Percentiles rank a stretch among this genome's conserved stretches.
phyloP scores from a whole-genome alignment of 2,113 vertebrate genomes.

The Gambusia holbrooki region DNA sequence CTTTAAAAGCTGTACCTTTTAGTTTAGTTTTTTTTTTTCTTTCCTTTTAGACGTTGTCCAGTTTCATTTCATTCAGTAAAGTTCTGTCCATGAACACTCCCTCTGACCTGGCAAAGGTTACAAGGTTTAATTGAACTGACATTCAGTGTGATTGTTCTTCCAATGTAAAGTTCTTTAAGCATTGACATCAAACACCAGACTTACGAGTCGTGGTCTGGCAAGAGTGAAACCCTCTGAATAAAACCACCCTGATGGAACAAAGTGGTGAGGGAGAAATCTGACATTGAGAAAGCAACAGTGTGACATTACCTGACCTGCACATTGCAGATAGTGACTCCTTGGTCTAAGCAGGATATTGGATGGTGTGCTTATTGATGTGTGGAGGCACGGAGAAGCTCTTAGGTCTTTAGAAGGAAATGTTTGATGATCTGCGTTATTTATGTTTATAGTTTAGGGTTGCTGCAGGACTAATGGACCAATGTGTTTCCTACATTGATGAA shows the following conservation, averaged over 20 bases:
- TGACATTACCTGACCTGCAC: constrained; percentile 54
- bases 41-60: background rate
- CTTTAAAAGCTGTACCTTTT: background rate
- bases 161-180: constrained; percentile 51
- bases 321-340: constrained; percentile 36
- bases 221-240: constrained; percentile 24
- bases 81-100: constrained; percentile 44
- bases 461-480: constrained; percentile 19
- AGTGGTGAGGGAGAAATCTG: constrained; percentile 38
- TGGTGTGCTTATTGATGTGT: constrained; percentile 57
- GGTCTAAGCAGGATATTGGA: constrained; percentile 47
- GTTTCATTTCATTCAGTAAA: constrained; percentile 34
- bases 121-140: constrained; percentile 63
- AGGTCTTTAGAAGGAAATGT: constrained; percentile 46
- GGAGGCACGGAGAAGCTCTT: constrained; percentile 42
- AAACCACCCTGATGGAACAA: constrained; percentile 38
- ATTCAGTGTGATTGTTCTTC: constrained; percentile 49
- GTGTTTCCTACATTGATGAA: constrained; percentile 12
- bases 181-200: constrained; percentile 52
- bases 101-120: constrained; percentile 51
- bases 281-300: constrained; percentile 30
- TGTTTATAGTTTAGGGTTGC: constrained; percentile 34
- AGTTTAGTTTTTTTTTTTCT: constrained; percentile 1
- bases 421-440: constrained; percentile 55
- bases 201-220: constrained; percentile 39